Evolutionary conservation across 2,888 invertebrate species (phyloP), one percentile per base, ranked within the genome.

Genomic region (Rotaria magnacalcarata): DNA sequence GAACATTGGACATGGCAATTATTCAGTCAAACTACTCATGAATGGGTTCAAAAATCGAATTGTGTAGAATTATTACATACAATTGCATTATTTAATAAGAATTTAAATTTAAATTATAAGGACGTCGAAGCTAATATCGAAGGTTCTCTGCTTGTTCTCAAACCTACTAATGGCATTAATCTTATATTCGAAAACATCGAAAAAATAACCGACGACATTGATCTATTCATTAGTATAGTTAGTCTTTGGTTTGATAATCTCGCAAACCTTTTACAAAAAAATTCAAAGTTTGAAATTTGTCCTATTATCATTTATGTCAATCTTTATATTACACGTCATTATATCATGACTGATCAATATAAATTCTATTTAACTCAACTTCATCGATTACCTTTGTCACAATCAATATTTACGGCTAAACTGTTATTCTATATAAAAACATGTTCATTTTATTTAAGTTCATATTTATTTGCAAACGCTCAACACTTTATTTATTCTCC

Each of bases 191-290:
- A 27, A 19, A 14, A 41, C 4, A 16, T 67, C 16, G 14, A 34
- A 14, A 67, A 14, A 8, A 67, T 1, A 34, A 34, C 0, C 19
- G 34, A 67, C 16, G 67, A 67, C 16, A 67, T 34, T 27, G 34
- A 67, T 67, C 7, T 19, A 34, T 67, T 34, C 2, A 67, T 67
- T 0, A 19, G 34, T 19, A 14, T 67, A 34, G 34, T 19, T 5
- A 67, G 67, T 67, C 27, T 67, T 16, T 67, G 67, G 67, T 67
- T 67, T 67, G 67, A 67, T 67, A 67, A 27, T 27, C 67, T 67
- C 19, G 34, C 67, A 1, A 34, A 6, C 6, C 19, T 67, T 34
- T 34, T 67, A 41, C 14, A 27, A 19, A 19, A 67, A 7, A 34
- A 67, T 67, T 16, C 34, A 34, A 34, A 67, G 19, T 34, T 34